Evolutionary conservation across 1,140 invertebrate species (phyloP).

Genomic region (Sipha flava): DNA sequence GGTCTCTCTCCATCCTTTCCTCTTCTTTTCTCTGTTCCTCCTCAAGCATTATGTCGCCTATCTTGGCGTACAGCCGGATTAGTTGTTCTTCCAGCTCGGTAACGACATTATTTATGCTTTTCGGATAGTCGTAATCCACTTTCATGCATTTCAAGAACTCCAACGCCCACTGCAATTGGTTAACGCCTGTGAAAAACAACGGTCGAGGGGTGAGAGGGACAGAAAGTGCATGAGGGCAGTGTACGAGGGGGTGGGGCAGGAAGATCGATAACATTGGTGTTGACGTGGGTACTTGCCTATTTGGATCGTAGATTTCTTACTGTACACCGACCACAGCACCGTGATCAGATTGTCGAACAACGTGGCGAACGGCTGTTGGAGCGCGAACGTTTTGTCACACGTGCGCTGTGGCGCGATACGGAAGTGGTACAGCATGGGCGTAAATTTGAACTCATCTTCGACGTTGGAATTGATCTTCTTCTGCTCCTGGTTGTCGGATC

Average conservation of each 20-base stretch:
- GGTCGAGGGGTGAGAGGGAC: background rate
- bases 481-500: too few relatives aligned
- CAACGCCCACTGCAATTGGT: constrained; percentile 10
- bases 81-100: background rate
- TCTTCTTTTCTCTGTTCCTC: background rate
- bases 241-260: too few relatives aligned
- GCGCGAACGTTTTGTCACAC: background rate
- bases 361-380: background rate
- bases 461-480: too few relatives aligned
- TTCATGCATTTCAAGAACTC: constrained; percentile 15
- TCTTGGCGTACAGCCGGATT: background rate
- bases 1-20: background rate
- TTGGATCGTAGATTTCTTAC: background rate
- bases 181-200: background rate
- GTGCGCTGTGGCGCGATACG: background rate
- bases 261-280: too few relatives aligned
- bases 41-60: background rate
- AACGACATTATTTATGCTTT: background rate
- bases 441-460: too few relatives aligned
- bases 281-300: too few relatives aligned
- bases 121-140: background rate
- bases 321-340: constrained; percentile 10
- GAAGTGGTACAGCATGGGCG: background rate
- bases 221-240: too few relatives aligned
- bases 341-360: constrained; percentile 4